A percentile compares a stretch with the other conserved stretches of the same genome.
phyloP scores from a whole-genome alignment of 2,113 vertebrate genomes.

The Grallaria varia region DNA sequence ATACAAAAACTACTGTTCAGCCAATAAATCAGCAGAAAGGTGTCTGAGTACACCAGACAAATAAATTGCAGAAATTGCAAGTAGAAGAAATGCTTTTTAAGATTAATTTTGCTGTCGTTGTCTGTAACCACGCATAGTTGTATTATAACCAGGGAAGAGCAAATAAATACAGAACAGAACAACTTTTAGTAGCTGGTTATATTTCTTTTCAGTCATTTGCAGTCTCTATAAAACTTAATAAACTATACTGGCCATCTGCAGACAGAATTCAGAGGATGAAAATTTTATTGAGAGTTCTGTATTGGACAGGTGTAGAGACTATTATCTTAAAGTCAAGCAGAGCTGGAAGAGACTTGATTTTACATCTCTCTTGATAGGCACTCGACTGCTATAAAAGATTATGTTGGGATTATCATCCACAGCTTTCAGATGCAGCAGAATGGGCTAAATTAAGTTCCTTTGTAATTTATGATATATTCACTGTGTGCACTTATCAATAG shows the following conservation, averaged over 20 bases:
- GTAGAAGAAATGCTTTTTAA: neutral
- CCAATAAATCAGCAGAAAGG: neutral
- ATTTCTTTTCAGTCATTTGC: neutral
- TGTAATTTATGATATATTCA: neutral
- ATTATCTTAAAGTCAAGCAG: neutral
- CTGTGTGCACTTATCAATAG: neutral
- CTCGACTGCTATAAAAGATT: neutral
- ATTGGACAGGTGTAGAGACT: neutral
- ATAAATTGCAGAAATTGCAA: neutral
- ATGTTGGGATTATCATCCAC: neutral
- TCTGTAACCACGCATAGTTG: neutral
- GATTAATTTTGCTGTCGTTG: neutral
- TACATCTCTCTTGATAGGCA: neutral
- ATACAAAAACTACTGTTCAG: neutral
- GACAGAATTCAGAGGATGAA: neutral
- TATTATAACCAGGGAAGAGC: neutral
- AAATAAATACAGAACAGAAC: neutral
- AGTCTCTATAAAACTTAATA: neutral
- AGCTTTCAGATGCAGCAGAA: neutral
- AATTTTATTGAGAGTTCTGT: neutral
- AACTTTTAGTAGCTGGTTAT: neutral
- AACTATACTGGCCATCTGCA: neutral
- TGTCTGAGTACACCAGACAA: neutral
- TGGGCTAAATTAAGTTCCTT: neutral
- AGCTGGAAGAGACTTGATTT: neutral